phyloP scores from a whole-genome alignment of 2,797 vertebrate genomes.

The Philypnodon macrostomus region DNA sequence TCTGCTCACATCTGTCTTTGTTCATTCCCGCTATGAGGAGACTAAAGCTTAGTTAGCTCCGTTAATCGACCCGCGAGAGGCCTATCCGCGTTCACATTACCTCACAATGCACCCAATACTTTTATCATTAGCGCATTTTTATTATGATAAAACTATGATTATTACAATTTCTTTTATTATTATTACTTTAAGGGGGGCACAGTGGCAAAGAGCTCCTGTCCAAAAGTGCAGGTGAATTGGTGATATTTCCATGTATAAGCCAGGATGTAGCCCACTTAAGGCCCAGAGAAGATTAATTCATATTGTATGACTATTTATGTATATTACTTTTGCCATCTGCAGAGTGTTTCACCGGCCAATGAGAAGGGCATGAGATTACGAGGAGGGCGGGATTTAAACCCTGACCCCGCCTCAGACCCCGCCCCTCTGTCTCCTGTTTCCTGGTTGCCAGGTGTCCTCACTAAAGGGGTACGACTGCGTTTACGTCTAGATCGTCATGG shows the following conservation, averaged over 20 bases:
- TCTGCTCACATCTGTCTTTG: conserved; percentile 30
- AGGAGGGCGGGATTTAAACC: conserved; percentile 50
- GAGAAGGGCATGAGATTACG: conserved; percentile 67
- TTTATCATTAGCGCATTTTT: conserved; percentile 39
- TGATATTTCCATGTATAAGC: no score
- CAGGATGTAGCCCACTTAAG: no score
- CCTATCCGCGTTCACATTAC: conserved; percentile 34
- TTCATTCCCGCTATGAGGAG: conserved; percentile 16
- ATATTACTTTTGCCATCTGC: conserved; percentile 1
- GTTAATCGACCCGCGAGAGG: conserved; percentile 35
- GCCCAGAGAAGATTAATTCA: no score
- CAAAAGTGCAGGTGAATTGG: no score
- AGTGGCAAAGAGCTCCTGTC: no score
- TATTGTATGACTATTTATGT: no score
- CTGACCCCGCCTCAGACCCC: conserved; percentile 11
- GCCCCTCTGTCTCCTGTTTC: conserved; percentile 35
- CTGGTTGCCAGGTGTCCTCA: conserved; percentile 66
- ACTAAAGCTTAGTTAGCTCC: conserved; percentile 33
- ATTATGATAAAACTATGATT: no score
- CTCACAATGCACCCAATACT: conserved; percentile 45
- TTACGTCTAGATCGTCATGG: conserved; percentile 64
- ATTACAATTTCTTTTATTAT: no score
- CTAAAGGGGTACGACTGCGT: conserved; percentile 65
- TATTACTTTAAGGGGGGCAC: no score
- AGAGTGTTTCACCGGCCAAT: conserved; percentile 43